Evolutionary conservation across 2,113 vertebrate species (phyloP).

Genomic region (Phrynosoma platyrhinos): DNA sequence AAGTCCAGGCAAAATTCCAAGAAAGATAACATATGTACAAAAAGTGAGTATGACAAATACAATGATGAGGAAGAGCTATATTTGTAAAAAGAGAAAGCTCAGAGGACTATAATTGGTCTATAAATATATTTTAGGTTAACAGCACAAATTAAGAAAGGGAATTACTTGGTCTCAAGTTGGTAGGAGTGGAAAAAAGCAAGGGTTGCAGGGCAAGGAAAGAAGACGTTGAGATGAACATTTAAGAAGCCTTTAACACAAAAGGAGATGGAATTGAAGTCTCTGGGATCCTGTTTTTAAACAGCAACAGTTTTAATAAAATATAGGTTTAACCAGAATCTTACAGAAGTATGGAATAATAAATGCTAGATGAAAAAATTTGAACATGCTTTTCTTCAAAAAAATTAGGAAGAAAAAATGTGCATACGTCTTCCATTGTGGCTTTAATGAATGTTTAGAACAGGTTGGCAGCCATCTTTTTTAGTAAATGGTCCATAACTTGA

Average conservation of each 20-base stretch:
- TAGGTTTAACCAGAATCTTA: background rate
- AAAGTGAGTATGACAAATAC: background rate
- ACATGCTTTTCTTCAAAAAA: too few relatives aligned
- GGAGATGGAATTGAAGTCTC: background rate
- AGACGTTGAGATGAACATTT: background rate
- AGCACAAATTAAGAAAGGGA: constrained; percentile 61
- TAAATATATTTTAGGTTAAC: constrained; percentile 59
- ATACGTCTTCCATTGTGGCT: background rate
- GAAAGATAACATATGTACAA: background rate
- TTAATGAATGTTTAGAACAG: too few relatives aligned
- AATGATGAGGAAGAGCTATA: background rate
- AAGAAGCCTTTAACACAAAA: background rate
- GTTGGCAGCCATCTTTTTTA: background rate
- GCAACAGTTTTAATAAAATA: background rate
- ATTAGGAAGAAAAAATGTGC: background rate
- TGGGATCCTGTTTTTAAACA: background rate
- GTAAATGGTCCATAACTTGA: background rate
- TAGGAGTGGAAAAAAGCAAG: constrained; percentile 23
- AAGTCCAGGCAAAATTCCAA: background rate
- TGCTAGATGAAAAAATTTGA: too few relatives aligned
- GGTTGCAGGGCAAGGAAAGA: constrained; percentile 37
- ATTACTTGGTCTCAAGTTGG: constrained; percentile 50
- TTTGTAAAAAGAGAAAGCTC: constrained; percentile 35
- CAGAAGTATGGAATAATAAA: background rate
- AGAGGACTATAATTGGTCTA: constrained; percentile 42